phyloP scores from a whole-genome alignment of 2,113 vertebrate genomes.

The Gasterosteus aculeatus region DNA sequence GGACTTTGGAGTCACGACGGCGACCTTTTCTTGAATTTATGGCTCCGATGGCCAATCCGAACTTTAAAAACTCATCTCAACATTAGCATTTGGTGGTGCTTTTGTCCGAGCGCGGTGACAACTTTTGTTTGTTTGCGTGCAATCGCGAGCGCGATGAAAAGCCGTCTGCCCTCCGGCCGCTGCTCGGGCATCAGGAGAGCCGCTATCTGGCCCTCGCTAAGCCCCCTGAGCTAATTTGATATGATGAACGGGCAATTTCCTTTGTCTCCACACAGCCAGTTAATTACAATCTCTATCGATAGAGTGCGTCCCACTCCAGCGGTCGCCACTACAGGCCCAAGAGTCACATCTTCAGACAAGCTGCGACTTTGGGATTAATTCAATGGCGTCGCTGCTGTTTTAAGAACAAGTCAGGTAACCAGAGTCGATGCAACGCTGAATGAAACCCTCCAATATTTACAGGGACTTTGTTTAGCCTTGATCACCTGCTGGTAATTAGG shows the following conservation, averaged over 20 bases:
- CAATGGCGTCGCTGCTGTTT: slow-evolving; percentile 55
- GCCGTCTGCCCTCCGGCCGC: slow-evolving; percentile 64
- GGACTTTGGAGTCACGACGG: background rate
- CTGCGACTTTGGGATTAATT: slow-evolving; percentile 55
- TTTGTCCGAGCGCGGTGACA: slow-evolving; percentile 16
- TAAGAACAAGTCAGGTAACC: slow-evolving; percentile 52
- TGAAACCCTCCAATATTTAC: slow-evolving; percentile 64
- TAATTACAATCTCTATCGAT: slow-evolving; percentile 80
- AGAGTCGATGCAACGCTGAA: slow-evolving; percentile 58
- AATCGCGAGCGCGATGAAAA: slow-evolving; percentile 9
- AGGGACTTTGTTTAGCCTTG: slow-evolving; percentile 56
- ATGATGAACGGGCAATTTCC: slow-evolving; percentile 82
- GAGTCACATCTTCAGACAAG: slow-evolving; percentile 58
- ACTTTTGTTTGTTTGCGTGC: slow-evolving; percentile 22
- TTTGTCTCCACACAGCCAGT: slow-evolving; percentile 72
- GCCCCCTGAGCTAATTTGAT: slow-evolving; percentile 71
- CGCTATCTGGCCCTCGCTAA: slow-evolving; percentile 65
- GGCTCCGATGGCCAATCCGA: slow-evolving; percentile 15
- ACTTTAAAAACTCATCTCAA: slow-evolving; percentile 27
- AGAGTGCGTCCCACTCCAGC: slow-evolving; percentile 66
- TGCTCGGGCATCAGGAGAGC: slow-evolving; percentile 62
- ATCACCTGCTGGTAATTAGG: slow-evolving; percentile 62
- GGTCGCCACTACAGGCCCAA: slow-evolving; percentile 59
- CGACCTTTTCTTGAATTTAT: background rate
- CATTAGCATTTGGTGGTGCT: slow-evolving; percentile 13